These are phyloP conservation scores for Eupeodes latifasciatus DNA, from an alignment of 2,888 invertebrate genomes.

Conservation along the genomic window DNA sequence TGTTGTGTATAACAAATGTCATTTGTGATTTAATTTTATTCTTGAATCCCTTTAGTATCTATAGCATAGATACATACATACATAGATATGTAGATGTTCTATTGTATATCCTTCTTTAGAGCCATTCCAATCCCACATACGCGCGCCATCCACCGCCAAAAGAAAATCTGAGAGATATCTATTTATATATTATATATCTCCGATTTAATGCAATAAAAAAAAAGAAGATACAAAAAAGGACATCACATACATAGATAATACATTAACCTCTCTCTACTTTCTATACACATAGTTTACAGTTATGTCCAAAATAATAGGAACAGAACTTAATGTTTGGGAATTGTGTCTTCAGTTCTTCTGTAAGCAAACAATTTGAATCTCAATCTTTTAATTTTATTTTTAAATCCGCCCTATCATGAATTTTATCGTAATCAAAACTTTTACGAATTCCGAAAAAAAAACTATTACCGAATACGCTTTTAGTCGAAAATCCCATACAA, in stretches of 20 bases:
- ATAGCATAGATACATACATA: neutral
- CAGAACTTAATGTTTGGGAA: no score
- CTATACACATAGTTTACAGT: no score
- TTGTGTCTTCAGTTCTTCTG: no score
- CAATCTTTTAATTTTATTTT: no score
- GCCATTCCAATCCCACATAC: neutral
- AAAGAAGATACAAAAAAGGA: slow-evolving; percentile 35
- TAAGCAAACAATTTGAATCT: no score
- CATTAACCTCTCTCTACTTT: slow-evolving; percentile 42
- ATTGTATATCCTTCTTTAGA: slow-evolving; percentile 22
- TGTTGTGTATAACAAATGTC: slow-evolving; percentile 28
- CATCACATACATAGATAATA: slow-evolving; percentile 54
- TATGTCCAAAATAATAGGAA: no score
- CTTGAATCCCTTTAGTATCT: slow-evolving; percentile 34
- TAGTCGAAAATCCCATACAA: no score
- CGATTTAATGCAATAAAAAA: slow-evolving; percentile 52
- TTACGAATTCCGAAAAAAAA: no score
- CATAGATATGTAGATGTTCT: slow-evolving; percentile 16
- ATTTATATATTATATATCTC: neutral
- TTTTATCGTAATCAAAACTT: no score
- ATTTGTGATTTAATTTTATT: slow-evolving; percentile 64
- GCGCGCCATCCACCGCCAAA: neutral
- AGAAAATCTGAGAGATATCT: slow-evolving; percentile 14
- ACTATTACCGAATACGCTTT: no score
- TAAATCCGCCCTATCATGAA: no score